These are phyloP conservation scores for Halcyon chelicuti DNA, from an alignment of 2,797 vertebrate genomes.

Conservation along the genomic window DNA sequence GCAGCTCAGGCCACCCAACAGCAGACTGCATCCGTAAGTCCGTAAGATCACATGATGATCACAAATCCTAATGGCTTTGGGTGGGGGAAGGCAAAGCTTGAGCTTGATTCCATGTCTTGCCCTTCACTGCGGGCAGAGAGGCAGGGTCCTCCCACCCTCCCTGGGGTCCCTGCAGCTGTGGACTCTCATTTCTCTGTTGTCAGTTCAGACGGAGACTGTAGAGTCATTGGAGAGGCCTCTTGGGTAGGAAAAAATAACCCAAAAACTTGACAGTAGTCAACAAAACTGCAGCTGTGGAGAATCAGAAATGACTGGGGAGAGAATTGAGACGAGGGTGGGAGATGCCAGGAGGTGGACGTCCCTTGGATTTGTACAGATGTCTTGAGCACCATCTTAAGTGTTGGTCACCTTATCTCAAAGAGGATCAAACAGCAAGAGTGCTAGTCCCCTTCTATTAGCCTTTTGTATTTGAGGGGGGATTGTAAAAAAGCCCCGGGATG, in stretches of 20 bases:
- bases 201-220: background rate
- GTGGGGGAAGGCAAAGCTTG: background rate
- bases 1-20: slow-evolving; percentile 94
- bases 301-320: background rate
- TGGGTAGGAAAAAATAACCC: background rate
- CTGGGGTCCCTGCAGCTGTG: background rate
- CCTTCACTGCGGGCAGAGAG: background rate
- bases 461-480: background rate
- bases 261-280: background rate
- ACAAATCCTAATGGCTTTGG: background rate
- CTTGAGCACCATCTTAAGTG: background rate
- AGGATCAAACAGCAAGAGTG: background rate
- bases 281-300: background rate
- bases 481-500: background rate
- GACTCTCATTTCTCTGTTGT: background rate
- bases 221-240: background rate
- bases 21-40: slow-evolving; percentile 89
- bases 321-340: background rate
- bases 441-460: background rate
- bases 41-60: accelerated
- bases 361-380: background rate
- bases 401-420: background rate
- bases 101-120: accelerated
- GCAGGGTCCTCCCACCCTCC: background rate
- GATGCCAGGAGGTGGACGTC: background rate